A percentile compares a stretch with the other conserved stretches of the same genome.
phyloP scores from a whole-genome alignment of 1,140 invertebrate genomes.

The Leptinotarsa texana region DNA sequence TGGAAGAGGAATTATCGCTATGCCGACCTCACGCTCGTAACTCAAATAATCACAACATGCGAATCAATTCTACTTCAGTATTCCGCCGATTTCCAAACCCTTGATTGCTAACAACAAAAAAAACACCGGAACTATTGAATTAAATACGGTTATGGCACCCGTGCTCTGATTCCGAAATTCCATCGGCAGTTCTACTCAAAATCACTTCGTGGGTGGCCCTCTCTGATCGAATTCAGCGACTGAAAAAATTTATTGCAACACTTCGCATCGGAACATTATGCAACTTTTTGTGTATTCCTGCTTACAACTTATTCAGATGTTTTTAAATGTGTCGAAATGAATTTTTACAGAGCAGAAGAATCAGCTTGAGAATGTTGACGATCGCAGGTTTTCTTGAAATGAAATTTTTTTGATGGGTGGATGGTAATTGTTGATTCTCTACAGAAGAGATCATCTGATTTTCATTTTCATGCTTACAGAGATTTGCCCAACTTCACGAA shows the following conservation, averaged over 20 bases:
- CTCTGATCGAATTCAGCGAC: not conserved
- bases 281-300: not conserved
- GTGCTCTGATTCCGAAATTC: not conserved
- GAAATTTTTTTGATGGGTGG: not conserved
- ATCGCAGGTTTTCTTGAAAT: not conserved
- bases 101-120: too few species aligned
- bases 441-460: too few species aligned
- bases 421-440: too few species aligned
- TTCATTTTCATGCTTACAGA: too few species aligned
- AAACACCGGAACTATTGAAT: too few species aligned
- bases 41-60: too few species aligned
- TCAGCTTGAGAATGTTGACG: not conserved
- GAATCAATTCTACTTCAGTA: too few species aligned
- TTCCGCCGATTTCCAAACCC: too few species aligned
- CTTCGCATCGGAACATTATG: not conserved
- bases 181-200: not conserved
- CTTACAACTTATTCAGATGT: constrained; percentile 3
- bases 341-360: not conserved
- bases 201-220: constrained; percentile 1
- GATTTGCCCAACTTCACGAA: too few species aligned
- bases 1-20: too few species aligned
- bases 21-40: too few species aligned
- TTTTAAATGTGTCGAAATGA: constrained; percentile 8
- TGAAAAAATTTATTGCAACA: not conserved
- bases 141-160: not conserved